Conservation (phyloP, 2,797 vertebrate genomes). For the Aphelocoma californica region DNA sequence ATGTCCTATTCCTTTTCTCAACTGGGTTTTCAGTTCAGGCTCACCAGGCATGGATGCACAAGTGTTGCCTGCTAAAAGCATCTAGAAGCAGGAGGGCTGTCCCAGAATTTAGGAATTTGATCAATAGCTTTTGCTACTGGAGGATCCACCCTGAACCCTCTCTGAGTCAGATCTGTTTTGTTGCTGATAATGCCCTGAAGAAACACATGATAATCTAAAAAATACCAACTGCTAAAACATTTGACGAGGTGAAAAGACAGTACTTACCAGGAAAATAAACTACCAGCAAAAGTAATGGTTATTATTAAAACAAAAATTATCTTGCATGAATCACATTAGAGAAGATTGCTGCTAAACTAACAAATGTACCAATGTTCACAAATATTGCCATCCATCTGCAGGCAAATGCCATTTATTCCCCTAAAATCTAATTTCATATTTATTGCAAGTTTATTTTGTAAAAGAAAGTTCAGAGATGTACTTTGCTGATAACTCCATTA, state of each 20-base stretch:
- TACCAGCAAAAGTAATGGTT: not conserved
- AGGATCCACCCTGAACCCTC: not conserved
- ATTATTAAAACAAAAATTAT: not conserved
- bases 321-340: not conserved
- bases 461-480: not conserved
- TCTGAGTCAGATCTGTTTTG: not conserved
- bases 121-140: not conserved
- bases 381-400: not conserved
- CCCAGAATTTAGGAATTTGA: not conserved
- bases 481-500: conserved; percentile 2
- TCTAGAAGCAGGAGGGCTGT: rapidly evolving
- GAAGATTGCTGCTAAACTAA: not conserved
- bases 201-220: not conserved
- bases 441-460: not conserved
- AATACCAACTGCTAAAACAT: not conserved
- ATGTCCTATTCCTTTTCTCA: not conserved
- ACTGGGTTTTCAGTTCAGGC: not conserved
- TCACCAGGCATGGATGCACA: not conserved
- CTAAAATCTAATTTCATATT: not conserved
- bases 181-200: not conserved
- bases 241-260: rapidly evolving
- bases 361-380: not conserved
- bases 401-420: not conserved
- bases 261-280: not conserved
- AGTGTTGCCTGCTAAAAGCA: not conserved